phyloP scores from a whole-genome alignment of 2,888 invertebrate genomes.

The Merodon equestris region DNA sequence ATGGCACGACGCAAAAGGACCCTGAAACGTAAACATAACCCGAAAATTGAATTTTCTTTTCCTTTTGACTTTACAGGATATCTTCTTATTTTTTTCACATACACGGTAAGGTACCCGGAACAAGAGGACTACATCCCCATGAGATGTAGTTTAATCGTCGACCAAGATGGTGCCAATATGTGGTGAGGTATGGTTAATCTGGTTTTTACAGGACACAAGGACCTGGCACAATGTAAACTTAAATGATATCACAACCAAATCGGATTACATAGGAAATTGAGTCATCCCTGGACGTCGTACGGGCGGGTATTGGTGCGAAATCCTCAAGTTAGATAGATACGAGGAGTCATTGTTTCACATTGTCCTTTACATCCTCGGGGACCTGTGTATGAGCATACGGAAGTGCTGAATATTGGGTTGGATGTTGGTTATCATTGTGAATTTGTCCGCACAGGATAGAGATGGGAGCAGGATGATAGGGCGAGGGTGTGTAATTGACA shows the following conservation, averaged over 20 bases:
- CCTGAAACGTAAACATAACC: conserved; percentile 22
- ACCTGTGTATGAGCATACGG: conserved; percentile 14
- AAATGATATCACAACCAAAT: conserved; percentile 62
- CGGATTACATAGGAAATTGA: conserved; percentile 66
- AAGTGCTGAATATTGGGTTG: conserved; percentile 9
- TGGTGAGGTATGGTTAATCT: conserved; percentile 51
- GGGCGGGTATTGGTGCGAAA: not conserved
- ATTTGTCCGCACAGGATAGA: conserved; percentile 8
- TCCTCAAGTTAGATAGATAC: not conserved
- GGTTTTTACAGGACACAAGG: conserved; percentile 43
- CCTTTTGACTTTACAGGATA: conserved; percentile 9
- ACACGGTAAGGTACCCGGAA: not conserved
- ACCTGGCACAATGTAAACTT: conserved; percentile 58
- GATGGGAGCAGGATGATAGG: conserved; percentile 19
- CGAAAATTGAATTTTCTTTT: conserved; percentile 49
- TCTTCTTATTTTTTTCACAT: not conserved
- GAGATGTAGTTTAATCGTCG: conserved; percentile 42
- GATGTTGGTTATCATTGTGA: conserved; percentile 24
- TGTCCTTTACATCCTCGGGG: conserved; percentile 29
- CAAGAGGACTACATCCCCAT: conserved; percentile 4
- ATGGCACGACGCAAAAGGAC: not conserved
- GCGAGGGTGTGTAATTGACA: conserved; percentile 19
- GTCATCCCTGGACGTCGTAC: conserved; percentile 51
- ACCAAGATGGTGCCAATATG: conserved; percentile 53
- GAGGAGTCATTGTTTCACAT: conserved; percentile 51